Percentiles rank a stretch among this genome's conserved stretches.
These are phyloP conservation scores for Cinara cedri DNA, from an alignment of 2,888 invertebrate species.

Conservation along the genomic window DNA sequence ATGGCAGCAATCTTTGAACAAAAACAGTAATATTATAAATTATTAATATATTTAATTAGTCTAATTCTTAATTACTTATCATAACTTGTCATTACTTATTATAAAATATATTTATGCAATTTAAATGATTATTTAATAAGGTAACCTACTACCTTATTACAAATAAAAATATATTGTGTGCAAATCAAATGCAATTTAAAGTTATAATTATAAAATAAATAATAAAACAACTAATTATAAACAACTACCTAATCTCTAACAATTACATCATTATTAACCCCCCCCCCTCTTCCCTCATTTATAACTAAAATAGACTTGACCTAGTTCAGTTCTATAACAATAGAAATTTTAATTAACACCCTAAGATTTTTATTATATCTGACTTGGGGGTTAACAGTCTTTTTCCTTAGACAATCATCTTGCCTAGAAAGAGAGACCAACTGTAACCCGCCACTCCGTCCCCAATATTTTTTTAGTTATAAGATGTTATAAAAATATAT, in stretches of 20 bases:
- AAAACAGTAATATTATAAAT: constrained; percentile 53
- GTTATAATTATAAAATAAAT: constrained; percentile 22
- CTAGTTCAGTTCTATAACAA: no score
- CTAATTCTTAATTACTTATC: constrained; percentile 24
- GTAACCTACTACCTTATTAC: no score
- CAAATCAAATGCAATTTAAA: neutral
- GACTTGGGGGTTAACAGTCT: no score
- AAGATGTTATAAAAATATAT: constrained; percentile 44
- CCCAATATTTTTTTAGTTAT: constrained; percentile 1
- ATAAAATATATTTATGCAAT: neutral
- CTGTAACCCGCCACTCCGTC: no score
- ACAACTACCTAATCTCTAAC: constrained; percentile 28
- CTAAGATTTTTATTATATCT: no score
- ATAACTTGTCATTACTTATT: neutral
- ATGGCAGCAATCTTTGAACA: constrained; percentile 81
- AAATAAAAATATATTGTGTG: neutral
- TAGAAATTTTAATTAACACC: no score
- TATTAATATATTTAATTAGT: constrained; percentile 40
- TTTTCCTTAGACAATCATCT: no score
- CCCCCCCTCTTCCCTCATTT: no score
- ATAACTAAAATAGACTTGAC: no score
- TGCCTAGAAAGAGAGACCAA: no score
- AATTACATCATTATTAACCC: neutral
- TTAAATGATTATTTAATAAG: no score
- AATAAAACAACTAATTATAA: constrained; percentile 5